These are phyloP conservation scores for Trissolcus japonicus DNA, from an alignment of 2,888 invertebrate genomes.

Conservation along the genomic window DNA sequence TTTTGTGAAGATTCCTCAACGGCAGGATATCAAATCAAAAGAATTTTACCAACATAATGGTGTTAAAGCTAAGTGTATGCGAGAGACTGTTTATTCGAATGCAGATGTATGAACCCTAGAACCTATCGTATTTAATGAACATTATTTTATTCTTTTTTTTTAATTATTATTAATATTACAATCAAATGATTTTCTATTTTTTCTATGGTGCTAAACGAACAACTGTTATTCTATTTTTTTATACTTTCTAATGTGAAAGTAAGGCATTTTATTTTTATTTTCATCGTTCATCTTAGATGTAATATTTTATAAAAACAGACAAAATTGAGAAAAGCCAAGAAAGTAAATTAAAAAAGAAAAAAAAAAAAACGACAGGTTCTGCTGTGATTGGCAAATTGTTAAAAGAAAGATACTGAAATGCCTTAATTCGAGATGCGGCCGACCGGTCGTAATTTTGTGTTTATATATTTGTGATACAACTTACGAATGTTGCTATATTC, in stretches of 20 bases:
- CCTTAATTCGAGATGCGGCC: constrained; percentile 41
- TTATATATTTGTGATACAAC: constrained; percentile 61
- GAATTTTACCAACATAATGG: too few relatives aligned
- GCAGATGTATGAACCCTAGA: constrained; percentile 28
- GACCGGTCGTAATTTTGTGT: constrained; percentile 44
- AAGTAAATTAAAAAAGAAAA: constrained; percentile 5
- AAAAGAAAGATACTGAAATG: constrained; percentile 46
- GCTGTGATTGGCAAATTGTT: constrained; percentile 51
- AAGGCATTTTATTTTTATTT: too few relatives aligned
- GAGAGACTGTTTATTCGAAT: constrained; percentile 4
- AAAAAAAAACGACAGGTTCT: constrained; percentile 34
- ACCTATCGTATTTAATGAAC: constrained; percentile 14
- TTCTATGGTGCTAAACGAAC: background rate
- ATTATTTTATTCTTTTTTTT: background rate
- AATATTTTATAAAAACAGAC: background rate
- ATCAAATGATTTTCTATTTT: background rate
- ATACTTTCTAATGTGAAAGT: background rate
- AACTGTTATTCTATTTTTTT: background rate
- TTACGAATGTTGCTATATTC: constrained; percentile 57
- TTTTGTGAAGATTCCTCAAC: constrained; percentile 51
- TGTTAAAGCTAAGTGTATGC: constrained; percentile 1
- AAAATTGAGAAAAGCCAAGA: background rate
- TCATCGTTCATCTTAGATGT: too few relatives aligned
- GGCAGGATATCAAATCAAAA: constrained; percentile 48
- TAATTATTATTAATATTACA: background rate